Evolutionary conservation across 2,888 invertebrate genomes (phyloP).

Genomic region (Drosophila setosimentum): DNA sequence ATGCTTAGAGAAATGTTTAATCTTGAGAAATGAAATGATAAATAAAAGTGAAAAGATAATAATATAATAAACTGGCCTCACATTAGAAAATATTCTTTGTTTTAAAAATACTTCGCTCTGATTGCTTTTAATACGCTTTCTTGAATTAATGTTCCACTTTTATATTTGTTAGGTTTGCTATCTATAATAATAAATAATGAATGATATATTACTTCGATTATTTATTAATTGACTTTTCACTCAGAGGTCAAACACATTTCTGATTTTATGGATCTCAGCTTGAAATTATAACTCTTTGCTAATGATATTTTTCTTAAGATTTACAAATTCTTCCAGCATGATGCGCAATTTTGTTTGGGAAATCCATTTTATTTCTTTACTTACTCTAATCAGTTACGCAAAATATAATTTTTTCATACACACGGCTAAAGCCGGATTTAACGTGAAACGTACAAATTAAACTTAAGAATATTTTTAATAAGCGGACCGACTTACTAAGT

Average conservation of each 20-base stretch:
- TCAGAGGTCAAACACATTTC: not conserved
- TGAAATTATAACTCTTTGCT: not conserved
- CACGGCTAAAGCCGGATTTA: not conserved
- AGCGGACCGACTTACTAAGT: not conserved
- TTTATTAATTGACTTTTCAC: not conserved
- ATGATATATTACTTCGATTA: not conserved
- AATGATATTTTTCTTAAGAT: not conserved
- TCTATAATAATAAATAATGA: not conserved
- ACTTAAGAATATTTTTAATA: conserved; percentile 28
- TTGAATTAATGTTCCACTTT: not conserved
- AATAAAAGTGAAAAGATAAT: not conserved
- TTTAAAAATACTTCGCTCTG: not conserved
- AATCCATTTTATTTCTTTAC: not conserved
- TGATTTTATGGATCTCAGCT: not conserved
- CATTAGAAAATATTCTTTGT: not conserved
- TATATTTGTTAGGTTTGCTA: not conserved
- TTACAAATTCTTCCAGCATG: not conserved
- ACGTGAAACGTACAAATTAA: conserved; percentile 4
- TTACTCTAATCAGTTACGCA: not conserved
- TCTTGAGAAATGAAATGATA: not conserved
- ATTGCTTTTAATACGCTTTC: too few relatives aligned
- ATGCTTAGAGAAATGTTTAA: not conserved
- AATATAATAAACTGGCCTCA: not conserved
- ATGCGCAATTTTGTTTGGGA: not conserved
- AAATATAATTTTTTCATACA: not conserved